phyloP scores from a whole-genome alignment of 2,113 vertebrate species.

The Urocynchramus pylzowi region DNA sequence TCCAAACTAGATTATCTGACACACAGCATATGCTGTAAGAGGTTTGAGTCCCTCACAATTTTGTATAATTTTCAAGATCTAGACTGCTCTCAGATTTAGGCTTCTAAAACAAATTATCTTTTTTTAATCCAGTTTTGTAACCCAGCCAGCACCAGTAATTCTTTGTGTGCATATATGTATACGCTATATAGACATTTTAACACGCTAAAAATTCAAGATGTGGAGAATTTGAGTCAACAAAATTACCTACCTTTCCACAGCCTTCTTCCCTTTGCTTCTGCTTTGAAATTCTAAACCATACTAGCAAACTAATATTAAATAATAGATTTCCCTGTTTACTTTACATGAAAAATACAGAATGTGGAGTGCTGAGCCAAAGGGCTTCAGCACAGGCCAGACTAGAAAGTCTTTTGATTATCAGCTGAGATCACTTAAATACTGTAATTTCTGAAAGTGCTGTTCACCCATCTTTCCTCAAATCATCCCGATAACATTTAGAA shows the following conservation, averaged over 20 bases:
- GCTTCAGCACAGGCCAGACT: not conserved
- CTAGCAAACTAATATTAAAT: not conserved
- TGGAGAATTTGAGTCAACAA: not conserved
- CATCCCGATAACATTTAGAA: not conserved
- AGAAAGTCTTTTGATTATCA: not conserved
- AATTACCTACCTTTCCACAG: not conserved
- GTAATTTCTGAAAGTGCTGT: not conserved
- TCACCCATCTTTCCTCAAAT: not conserved
- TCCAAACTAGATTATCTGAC: not conserved
- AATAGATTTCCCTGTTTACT: not conserved
- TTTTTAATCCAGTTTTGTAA: not conserved
- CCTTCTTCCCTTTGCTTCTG: not conserved
- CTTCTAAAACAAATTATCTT: not conserved
- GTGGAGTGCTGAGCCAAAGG: not conserved
- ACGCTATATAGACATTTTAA: not conserved
- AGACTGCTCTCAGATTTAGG: not conserved
- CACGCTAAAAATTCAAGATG: not conserved
- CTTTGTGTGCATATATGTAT: not conserved
- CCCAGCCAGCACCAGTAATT: not conserved
- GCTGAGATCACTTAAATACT: not conserved
- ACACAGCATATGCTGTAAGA: accelerated
- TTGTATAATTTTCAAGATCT: not conserved
- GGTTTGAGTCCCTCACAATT: not conserved
- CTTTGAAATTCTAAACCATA: not conserved
- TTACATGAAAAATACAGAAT: not conserved